phyloP scores from a whole-genome alignment of 2,113 vertebrate species.

The Panthera uncia region DNA sequence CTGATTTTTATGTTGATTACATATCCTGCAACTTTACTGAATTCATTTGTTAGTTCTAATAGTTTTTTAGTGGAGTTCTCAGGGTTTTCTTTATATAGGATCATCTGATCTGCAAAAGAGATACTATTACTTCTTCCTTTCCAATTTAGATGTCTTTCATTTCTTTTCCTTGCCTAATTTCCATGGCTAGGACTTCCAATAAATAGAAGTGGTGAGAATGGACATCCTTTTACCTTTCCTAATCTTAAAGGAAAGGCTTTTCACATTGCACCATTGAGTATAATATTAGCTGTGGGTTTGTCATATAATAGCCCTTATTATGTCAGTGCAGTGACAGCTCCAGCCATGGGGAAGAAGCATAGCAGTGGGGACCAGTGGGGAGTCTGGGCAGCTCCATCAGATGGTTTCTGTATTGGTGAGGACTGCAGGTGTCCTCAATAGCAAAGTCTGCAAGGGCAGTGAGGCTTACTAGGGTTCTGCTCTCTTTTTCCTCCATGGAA shows the following conservation, averaged over 20 bases:
- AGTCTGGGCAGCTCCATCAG: background rate
- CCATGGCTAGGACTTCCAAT: background rate
- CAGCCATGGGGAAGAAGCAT: background rate
- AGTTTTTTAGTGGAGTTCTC: background rate
- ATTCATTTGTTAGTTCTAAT: background rate
- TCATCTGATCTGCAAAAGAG: background rate
- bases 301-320: background rate
- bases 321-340: background rate
- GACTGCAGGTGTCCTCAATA: background rate
- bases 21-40: background rate
- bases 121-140: background rate
- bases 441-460: background rate
- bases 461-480: background rate
- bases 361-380: background rate
- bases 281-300: background rate
- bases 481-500: background rate
- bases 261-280: background rate
- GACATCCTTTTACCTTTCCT: background rate
- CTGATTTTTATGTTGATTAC: background rate
- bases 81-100: background rate
- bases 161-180: background rate
- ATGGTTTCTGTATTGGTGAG: background rate
- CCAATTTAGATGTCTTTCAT: background rate
- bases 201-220: background rate
- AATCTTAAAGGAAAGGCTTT: background rate